Evolutionary conservation across 2,797 vertebrate genomes (phyloP), one percentile per base, ranked within the genome.

Genomic region (Girardinus metallicus): DNA sequence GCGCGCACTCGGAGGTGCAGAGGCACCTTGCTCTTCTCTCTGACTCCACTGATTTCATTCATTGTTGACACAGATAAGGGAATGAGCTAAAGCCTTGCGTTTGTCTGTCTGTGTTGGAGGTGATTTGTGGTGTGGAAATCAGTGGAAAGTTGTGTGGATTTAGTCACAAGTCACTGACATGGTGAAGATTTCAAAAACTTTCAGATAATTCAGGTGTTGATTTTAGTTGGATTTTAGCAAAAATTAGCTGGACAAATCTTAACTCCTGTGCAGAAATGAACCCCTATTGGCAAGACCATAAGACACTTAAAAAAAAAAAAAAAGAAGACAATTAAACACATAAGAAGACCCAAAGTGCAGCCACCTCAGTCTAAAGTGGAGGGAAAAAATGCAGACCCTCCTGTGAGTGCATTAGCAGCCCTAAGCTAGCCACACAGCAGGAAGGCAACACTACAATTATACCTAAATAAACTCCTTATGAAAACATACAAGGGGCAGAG

Each of bases 361-460:
- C 77, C 78, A 47, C 44, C 72, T 53, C 64, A 80, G 77, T 43
- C 75, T n/a, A 46, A 75, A 47, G 57, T 2, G 26, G 34, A 64
- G 78, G 8, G 49, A 77, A 88, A 77, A 84, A 77, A 82, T 73
- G 68, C 73, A 66, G 85, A 84, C 87, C 82, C 86, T 92, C 80
- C 82, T 66, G 82, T 62, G 64, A 88, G 79, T 31, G 21, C 77
- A 82, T 71, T 70, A 62, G 82, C 79, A 81, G 73, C 47, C 75
- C 72, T 84, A 71, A 26, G 85, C 72, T 57, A 75, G 85, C 85
- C 87, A 78, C 90, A 84, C 76, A 73, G 80, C 84, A 89, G 88
- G 89, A 89, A 90, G 76, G 47, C 84, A 83, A 85, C 83, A n/a
- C 88, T 92, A 70, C 89, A 94, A 91, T 92, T 91, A 94, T 64